phyloP scores from a whole-genome alignment of 1,140 invertebrate genomes.

The Saccostrea cuccullata region DNA sequence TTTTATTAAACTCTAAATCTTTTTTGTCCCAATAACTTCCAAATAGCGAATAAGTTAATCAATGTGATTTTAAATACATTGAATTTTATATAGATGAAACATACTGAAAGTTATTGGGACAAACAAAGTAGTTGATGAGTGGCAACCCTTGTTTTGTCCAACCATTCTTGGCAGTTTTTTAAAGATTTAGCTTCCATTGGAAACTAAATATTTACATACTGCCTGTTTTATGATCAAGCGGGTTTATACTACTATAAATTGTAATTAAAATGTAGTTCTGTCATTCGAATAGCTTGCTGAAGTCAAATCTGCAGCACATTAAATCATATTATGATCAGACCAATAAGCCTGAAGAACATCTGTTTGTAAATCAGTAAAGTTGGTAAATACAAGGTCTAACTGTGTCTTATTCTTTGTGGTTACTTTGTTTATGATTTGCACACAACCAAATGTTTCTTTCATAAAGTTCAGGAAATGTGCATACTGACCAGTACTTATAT shows the following conservation, averaged over 20 bases:
- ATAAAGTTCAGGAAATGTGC: slow-evolving; percentile 39
- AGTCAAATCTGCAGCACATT: slow-evolving; percentile 6
- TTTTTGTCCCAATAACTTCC: too few species aligned
- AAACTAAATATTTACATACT: slow-evolving; percentile 12
- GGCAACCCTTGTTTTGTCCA: slow-evolving; percentile 19
- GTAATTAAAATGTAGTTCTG: neutral
- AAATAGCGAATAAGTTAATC: too few species aligned
- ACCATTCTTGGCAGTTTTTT: slow-evolving; percentile 9
- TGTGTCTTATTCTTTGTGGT: slow-evolving; percentile 39
- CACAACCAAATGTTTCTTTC: slow-evolving; percentile 38
- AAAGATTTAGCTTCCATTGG: slow-evolving; percentile 11
- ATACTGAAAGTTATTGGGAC: too few species aligned
- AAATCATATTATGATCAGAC: slow-evolving; percentile 50
- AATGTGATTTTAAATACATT: too few species aligned
- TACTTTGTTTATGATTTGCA: slow-evolving; percentile 5
- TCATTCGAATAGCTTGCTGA: neutral
- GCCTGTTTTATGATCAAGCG: neutral
- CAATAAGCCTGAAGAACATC: slow-evolving; percentile 44
- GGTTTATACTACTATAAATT: neutral
- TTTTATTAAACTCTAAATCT: too few species aligned
- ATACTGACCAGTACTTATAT: neutral
- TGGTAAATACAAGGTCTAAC: slow-evolving; percentile 33
- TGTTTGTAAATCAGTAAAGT: neutral
- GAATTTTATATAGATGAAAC: too few species aligned
- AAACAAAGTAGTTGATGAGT: neutral